Base-by-base conservation (phyloP, 2,797 vertebrate genomes). In the Sebastes vulpes region DNA sequence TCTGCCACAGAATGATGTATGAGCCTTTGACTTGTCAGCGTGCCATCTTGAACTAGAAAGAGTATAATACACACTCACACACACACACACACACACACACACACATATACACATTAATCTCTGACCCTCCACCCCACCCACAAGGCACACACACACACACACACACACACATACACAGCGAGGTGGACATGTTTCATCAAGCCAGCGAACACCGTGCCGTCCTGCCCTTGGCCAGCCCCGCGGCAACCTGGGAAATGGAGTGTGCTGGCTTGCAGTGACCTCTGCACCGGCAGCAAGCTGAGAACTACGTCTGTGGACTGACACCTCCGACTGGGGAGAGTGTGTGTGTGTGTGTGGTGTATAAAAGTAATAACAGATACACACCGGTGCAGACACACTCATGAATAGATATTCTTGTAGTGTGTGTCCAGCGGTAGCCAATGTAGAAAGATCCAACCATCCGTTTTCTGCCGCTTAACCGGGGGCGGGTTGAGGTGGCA, bases 211-310 rank as follows among this genome's bases (percentile, higher is more conserved):
- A 81, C 64, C 14, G 48, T 9, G 23, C 53, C 35, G 6, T 20
- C 56, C 79, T 87, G 86, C 86, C 83, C 77, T 81, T 6, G 42
- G 84, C 72, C 79, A 42, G 85, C 87, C 86, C 86, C 29, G 4
- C 46, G 23, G 92, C 89, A 93, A 54, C 77, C 86, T 92, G 91
- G 93, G 92, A 92, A 91, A 93, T 94, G 89, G 89, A 93, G 91
- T 95, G 89, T 74, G 89, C 80, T 54, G 68, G 79, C 80, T 86
- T 2, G 59, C 69, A 11, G 72, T 90, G 88, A 93, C 93, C 91
- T 88, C 71, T 81, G 84, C 81, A 63, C 85, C 42, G n/a, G 42
- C 67, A 56, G 83, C 70, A 72, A 79, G 72, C 66, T 21, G 42
- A 78, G 57, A 70, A 32, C 76, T 25, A 32, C 3, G 38, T 63